phyloP scores from a whole-genome alignment of 2,888 invertebrate genomes.

The Gerosis bhagava region DNA sequence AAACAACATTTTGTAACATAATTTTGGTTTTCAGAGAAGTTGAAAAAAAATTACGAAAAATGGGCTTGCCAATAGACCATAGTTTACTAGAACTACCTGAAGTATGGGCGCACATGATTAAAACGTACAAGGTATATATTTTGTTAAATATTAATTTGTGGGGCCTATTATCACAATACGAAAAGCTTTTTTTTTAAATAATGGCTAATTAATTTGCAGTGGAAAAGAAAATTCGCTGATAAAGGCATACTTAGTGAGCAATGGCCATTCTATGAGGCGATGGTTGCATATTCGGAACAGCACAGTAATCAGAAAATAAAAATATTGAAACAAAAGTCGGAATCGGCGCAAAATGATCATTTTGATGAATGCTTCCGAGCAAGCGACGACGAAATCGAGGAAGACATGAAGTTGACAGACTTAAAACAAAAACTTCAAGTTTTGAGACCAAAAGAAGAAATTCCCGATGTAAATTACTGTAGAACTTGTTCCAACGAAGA shows the following conservation, averaged over 20 bases:
- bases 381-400: conserved; percentile 57
- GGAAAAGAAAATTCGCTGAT: conserved; percentile 70
- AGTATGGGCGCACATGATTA: conserved; percentile 64
- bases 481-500: conserved; percentile 57
- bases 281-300: conserved; percentile 51
- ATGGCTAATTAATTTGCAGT: too few relatives aligned
- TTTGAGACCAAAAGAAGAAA: conserved; percentile 53
- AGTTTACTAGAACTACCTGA: conserved; percentile 62
- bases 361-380: conserved; percentile 44
- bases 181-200: too few relatives aligned
- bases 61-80: conserved; percentile 65
- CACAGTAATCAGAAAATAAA: conserved; percentile 37
- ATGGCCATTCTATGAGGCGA: conserved; percentile 69
- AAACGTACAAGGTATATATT: conserved; percentile 68
- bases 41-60: conserved; percentile 57
- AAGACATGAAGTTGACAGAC: conserved; percentile 68
- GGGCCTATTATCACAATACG: too few relatives aligned
- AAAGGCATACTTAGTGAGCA: conserved; percentile 68
- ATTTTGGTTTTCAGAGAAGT: too few relatives aligned
- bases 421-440: conserved; percentile 55
- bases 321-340: not conserved
- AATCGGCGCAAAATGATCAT: too few relatives aligned
- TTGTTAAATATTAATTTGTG: too few relatives aligned
- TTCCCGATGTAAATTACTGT: conserved; percentile 46
- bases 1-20: too few relatives aligned